Percentiles rank a stretch among this genome's conserved stretches.
Conservation (phyloP, 2,113 vertebrate genomes). For the Tringa solitaria region DNA sequence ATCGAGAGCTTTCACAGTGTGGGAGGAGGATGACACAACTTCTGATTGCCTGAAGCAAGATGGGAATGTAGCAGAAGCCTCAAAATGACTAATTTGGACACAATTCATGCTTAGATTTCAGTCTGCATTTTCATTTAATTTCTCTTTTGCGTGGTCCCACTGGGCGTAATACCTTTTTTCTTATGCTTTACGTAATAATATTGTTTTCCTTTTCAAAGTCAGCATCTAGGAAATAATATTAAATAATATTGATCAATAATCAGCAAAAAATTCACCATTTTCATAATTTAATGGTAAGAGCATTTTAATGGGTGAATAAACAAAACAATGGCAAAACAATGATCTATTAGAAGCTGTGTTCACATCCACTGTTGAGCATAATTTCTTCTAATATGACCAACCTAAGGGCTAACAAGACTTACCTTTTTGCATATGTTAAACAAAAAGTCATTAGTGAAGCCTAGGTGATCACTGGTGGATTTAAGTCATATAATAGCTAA, state of each 20-base stretch:
- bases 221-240: neutral
- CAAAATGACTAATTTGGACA: constrained; percentile 12
- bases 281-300: neutral
- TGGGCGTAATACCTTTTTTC: neutral
- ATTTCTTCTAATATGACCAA: neutral
- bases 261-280: neutral
- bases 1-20: neutral
- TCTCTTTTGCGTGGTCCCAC: neutral
- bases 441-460: neutral
- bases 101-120: neutral
- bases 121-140: neutral
- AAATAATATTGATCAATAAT: neutral
- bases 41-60: constrained; percentile 15
- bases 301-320: neutral
- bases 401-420: neutral
- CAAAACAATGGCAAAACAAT: neutral
- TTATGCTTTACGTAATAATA: neutral
- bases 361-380: neutral
- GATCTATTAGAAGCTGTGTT: neutral
- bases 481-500: neutral
- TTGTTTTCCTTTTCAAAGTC: neutral
- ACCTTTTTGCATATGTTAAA: neutral
- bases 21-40: constrained; percentile 27
- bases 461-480: neutral
- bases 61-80: neutral